Evolutionary conservation across 1,140 invertebrate species (phyloP).

Genomic region (Achroia grisella): DNA sequence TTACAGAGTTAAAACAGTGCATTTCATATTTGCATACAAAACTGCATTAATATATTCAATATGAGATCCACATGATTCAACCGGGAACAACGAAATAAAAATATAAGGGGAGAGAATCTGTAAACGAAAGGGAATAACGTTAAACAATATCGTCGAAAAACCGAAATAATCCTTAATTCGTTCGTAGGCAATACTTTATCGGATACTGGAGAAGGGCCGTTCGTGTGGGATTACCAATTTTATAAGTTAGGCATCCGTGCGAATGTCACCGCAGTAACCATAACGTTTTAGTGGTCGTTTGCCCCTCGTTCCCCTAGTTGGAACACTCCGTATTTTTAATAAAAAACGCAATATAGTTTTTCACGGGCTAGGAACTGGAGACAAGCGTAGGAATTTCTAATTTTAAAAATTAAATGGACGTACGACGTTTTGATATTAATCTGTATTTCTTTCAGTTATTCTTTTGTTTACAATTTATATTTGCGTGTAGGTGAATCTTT

Average conservation of each 20-base stretch:
- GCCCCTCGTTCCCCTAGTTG: constrained; percentile 63
- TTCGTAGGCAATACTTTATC: constrained; percentile 39
- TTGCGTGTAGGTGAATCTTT: too few species aligned
- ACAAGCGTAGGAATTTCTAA: constrained; percentile 54
- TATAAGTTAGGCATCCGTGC: constrained; percentile 66
- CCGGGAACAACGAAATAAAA: neutral
- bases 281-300: constrained; percentile 68
- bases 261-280: constrained; percentile 67
- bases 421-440: constrained; percentile 38
- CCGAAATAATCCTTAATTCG: constrained; percentile 33
- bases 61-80: neutral
- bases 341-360: constrained; percentile 69
- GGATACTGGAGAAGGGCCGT: constrained; percentile 29
- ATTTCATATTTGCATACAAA: too few species aligned
- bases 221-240: constrained; percentile 55
- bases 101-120: constrained; percentile 10
- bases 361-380: constrained; percentile 33
- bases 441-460: too few species aligned
- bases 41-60: too few species aligned
- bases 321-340: constrained; percentile 66
- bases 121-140: constrained; percentile 17
- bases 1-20: too few species aligned
- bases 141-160: constrained; percentile 23
- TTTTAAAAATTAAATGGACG: constrained; percentile 58
- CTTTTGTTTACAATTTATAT: too few species aligned